phyloP scores from a whole-genome alignment of 2,888 invertebrate genomes.

The Chesias legatella region DNA sequence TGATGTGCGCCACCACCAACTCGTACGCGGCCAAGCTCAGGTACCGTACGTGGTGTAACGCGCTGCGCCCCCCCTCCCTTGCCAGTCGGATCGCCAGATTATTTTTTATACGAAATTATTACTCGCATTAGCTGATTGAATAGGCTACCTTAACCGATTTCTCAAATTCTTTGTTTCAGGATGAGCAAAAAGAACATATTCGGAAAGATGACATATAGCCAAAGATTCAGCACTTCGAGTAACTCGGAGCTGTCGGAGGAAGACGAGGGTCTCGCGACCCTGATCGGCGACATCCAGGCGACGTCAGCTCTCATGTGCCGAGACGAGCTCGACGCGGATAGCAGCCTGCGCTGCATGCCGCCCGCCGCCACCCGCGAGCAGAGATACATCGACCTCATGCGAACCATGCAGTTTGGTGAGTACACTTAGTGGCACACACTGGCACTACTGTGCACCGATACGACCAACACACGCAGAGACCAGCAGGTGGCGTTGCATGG shows the following conservation, averaged over 20 bases:
- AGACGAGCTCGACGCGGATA: slow-evolving; percentile 50
- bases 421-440: not conserved
- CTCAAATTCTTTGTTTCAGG: slow-evolving; percentile 51
- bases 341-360: slow-evolving; percentile 51
- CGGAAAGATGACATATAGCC: slow-evolving; percentile 76
- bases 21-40: slow-evolving; percentile 93
- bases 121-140: too few species aligned
- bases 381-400: slow-evolving; percentile 93
- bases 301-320: slow-evolving; percentile 70
- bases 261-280: slow-evolving; percentile 92
- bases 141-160: too few species aligned
- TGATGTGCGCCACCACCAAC: slow-evolving; percentile 95
- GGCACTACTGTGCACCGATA: not conserved
- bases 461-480: not conserved
- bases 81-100: too few species aligned
- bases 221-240: slow-evolving; percentile 73
- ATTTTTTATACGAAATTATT: too few species aligned
- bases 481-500: too few species aligned
- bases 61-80: too few species aligned
- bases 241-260: slow-evolving; percentile 86
- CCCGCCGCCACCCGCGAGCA: slow-evolving; percentile 63
- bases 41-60: slow-evolving; percentile 48
- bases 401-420: slow-evolving; percentile 91
- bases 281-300: slow-evolving; percentile 91
- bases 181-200: slow-evolving; percentile 83